These are phyloP conservation scores for Drosophila eugracilis DNA, from an alignment of 1,140 invertebrate species.

Conservation along the genomic window DNA sequence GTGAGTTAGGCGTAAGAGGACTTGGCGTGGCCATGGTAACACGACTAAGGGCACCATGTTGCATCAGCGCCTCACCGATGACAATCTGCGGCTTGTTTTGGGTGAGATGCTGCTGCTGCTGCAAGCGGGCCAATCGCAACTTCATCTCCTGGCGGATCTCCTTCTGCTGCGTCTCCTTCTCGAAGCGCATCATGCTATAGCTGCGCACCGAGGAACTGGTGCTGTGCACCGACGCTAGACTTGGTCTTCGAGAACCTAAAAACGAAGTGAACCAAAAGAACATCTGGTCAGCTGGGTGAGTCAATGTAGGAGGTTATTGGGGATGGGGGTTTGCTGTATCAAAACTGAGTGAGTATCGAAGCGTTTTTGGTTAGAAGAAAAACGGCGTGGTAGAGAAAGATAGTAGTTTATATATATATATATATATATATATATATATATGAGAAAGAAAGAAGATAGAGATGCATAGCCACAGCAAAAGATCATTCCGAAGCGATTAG, in stretches of 20 bases:
- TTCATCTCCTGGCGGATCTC: constrained; percentile 90
- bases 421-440: too few relatives aligned
- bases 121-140: constrained; percentile 88
- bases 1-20: constrained; percentile 90
- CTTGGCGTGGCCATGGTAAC: constrained; percentile 88
- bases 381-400: constrained; percentile 31
- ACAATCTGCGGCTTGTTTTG: constrained; percentile 84
- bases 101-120: constrained; percentile 82
- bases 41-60: constrained; percentile 70
- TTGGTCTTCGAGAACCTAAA: constrained; percentile 92
- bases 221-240: constrained; percentile 92
- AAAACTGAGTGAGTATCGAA: constrained; percentile 44
- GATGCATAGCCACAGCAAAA: constrained; percentile 39
- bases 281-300: background rate
- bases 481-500: constrained; percentile 38
- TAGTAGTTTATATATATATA: constrained; percentile 27
- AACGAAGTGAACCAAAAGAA: background rate
- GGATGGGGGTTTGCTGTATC: constrained; percentile 39
- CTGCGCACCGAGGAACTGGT: constrained; percentile 91
- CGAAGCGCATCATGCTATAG: constrained; percentile 91
- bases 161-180: constrained; percentile 91
- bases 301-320: background rate
- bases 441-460: constrained; percentile 11
- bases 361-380: constrained; percentile 37
- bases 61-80: constrained; percentile 74